These are phyloP conservation scores for Budorcas taxicolor DNA, from an alignment of 2,113 vertebrate species.

Conservation along the genomic window DNA sequence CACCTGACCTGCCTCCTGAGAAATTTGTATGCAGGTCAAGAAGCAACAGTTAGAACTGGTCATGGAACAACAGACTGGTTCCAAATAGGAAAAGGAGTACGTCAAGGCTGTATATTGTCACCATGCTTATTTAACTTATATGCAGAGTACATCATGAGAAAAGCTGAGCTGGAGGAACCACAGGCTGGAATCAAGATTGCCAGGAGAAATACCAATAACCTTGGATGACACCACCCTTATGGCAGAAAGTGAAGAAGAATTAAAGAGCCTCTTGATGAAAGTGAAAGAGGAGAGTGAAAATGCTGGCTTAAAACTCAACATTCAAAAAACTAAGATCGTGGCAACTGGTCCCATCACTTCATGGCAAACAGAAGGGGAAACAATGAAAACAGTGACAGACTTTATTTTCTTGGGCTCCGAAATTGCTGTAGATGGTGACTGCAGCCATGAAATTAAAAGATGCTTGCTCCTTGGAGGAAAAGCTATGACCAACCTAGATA, in stretches of 20 bases:
- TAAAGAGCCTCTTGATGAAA: not conserved
- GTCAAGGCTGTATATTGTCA: not conserved
- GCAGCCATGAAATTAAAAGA: not conserved
- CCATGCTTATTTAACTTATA: not conserved
- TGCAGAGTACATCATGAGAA: not conserved
- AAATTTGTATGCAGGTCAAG: not conserved
- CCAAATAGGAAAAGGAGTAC: not conserved
- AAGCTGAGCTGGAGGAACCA: accelerated
- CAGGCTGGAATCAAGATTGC: not conserved
- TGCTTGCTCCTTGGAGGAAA: not conserved
- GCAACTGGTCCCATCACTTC: not conserved
- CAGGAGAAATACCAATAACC: not conserved
- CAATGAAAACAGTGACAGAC: not conserved
- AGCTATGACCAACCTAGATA: not conserved
- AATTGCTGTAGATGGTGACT: not conserved
- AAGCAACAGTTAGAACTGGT: not conserved
- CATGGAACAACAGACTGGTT: not conserved
- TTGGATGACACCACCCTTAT: not conserved
- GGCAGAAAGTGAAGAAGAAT: not conserved
- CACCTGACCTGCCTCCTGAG: not conserved
- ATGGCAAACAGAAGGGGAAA: not conserved
- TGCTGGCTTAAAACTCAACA: not conserved
- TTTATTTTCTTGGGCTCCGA: not conserved
- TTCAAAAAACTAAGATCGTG: not conserved
- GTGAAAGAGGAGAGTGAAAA: not conserved